Percentiles rank a stretch among this genome's conserved stretches.
phyloP scores from a whole-genome alignment of 2,113 vertebrate genomes.

The Tautogolabrus adspersus region DNA sequence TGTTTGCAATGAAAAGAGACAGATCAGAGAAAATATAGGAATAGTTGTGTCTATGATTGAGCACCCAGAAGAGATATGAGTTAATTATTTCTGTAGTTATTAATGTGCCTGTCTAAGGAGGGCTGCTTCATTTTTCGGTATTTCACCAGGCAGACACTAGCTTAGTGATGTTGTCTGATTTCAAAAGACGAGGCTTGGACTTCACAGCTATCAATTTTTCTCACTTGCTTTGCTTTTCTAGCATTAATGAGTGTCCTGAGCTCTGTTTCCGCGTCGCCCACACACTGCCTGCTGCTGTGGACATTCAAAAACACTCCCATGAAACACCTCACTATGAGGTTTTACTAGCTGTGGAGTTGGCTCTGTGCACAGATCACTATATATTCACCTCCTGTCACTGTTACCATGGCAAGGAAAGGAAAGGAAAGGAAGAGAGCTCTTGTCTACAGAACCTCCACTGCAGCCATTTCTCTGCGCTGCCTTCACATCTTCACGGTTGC shows the following conservation, averaged over 20 bases:
- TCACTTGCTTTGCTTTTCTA: conserved; percentile 56
- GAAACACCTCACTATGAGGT: conserved; percentile 71
- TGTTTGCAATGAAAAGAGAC: conserved; percentile 46
- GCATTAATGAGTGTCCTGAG: conserved; percentile 68
- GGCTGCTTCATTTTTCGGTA: conserved; percentile 36
- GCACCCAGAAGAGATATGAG: conserved; percentile 52
- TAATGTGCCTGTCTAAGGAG: conserved; percentile 54
- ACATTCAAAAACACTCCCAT: conserved; percentile 55
- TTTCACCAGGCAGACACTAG: conserved; percentile 31
- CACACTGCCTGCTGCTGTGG: conserved; percentile 45
- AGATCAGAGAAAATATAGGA: conserved; percentile 41
- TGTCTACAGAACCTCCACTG: conserved; percentile 75
- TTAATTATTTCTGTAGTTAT: conserved; percentile 68
- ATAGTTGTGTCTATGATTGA: conserved; percentile 49
- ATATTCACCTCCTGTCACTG: conserved; percentile 79
- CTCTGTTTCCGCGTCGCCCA: conserved; percentile 59
- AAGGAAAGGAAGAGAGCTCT: conserved; percentile 74
- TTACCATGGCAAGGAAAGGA: conserved; percentile 82
- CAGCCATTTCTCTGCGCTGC: conserved; percentile 77
- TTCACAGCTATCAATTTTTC: conserved; percentile 57
- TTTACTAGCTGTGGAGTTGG: conserved; percentile 60
- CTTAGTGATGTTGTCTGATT: conserved; percentile 28
- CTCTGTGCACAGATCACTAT: conserved; percentile 69
- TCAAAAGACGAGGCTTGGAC: conserved; percentile 41
- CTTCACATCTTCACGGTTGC: conserved; percentile 75